Base-by-base conservation (phyloP, 53 echinoderm and acorn worm species). In the Glandiceps talaboti region DNA sequence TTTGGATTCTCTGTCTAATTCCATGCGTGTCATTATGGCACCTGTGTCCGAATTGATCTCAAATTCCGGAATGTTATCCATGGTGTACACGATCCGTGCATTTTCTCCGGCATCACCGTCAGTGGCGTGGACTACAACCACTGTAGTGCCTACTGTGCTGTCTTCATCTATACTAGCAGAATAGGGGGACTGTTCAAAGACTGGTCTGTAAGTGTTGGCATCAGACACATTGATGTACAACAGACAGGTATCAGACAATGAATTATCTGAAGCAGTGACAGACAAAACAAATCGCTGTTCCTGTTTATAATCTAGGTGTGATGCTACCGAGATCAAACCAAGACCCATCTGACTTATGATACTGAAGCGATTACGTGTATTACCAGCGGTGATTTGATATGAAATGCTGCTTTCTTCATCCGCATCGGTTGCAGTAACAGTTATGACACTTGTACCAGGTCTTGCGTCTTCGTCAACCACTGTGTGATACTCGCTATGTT, bases 21-120 rank as follows among this genome's bases (percentile, higher is more conserved):
- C 74, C 27, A 79, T 75, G 14, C 76, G 84, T 14, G 93, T 94
- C 27, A 45, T 81, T 14, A 99, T 94, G 73, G 88, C 89, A 25
- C 99, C 99, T 14, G 89, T 86, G 73, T 87, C 79, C 76, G 82
- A 83, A 82, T 94, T 82, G 32, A 99, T 89, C 79, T 89, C 91
- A 91, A 99, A 99, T 73, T 85, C 88, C 33, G 85, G 83, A 27
- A 83, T 82, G 78, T 84, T 87, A 77, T 88, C 90, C 93, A 99
- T 93, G 33, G 88, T 74, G 77, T 94, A 99, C 28, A 85, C 86
- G 26, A 99, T 90, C 29, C 91, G 82, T n/a, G 99, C 99, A 84
- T 99, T 99, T 32, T 94, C 89, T 14, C 93, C 99, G 27, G 86
- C 87, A 77, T 99, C 99, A 32, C 86, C 89, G 32, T 99, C 99